Base-by-base conservation (phyloP, 2,797 vertebrate species). In the Halcyon chelicuti region DNA sequence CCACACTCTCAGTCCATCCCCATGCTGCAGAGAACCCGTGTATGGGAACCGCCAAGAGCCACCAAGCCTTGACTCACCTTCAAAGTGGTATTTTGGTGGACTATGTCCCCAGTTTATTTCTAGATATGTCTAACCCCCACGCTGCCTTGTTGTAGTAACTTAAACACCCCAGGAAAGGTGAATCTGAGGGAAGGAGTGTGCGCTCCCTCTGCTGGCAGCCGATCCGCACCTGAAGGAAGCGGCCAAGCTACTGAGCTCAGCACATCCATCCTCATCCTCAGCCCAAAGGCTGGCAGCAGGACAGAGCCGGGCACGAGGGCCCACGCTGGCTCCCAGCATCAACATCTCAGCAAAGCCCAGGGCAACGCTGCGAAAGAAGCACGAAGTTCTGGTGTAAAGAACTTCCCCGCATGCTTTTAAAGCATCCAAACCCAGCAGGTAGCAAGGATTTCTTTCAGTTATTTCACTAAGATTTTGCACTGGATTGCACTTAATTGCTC, bases 191-290 rank as follows among this genome's bases (percentile, higher is more conserved):
- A 31, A 60, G 70, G 76, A 49, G 31, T 35, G 10, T 40, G 66
- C 2, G 1, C 77, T 54, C 90, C 94, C 91, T 87, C 95, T 96
- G 90, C 66, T 68, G 96, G 87, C 79, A 37, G 58, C 6, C 3
- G 16, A 54, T 35, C 16, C 65, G 49, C 66, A 51, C 72, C 57
- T 47, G n/a, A 35, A 31, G 52, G 37, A 63, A 58, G 17, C 14
- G 12, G 35, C 25, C 7, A 22, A 47, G 17, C 51, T 35, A 19
- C 33, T 5, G 40, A 51, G 71, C 65, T 47, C 42, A 9, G 85
- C 57, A 42, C 29, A 35, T 20, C 28, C 22, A 22, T 29, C 46
- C 55, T 63, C 74, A 63, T 7, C 58, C 10, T 26, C 55, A 54
- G 62, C 40, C 72, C 42, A 46, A 33, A 61, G 0, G 18, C 62